Percentiles rank a stretch among this genome's conserved stretches.
These are phyloP conservation scores for Synergus laeviventris DNA, from an alignment of 2,888 invertebrate species.

Conservation along the genomic window DNA sequence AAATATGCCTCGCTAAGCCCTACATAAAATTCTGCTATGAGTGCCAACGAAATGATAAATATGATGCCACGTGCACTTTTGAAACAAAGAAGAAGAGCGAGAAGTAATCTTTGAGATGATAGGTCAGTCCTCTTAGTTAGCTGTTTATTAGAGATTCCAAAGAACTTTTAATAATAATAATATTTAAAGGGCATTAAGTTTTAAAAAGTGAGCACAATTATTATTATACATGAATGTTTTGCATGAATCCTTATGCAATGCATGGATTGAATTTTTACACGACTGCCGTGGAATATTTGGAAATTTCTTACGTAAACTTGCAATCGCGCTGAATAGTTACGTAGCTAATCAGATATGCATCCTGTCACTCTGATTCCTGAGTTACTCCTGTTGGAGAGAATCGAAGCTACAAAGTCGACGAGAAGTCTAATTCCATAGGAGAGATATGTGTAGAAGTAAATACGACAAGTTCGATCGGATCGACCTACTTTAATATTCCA, in stretches of 20 bases:
- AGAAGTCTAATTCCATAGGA: slow-evolving; percentile 2
- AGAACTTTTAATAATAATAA: background rate
- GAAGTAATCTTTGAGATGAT: background rate
- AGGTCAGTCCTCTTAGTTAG: background rate
- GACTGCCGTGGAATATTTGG: background rate
- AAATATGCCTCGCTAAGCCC: background rate
- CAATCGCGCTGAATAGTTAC: background rate
- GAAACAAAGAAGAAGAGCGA: slow-evolving; percentile 7
- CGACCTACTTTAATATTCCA: slow-evolving; percentile 37
- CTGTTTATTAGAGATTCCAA: background rate
- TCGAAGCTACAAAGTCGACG: background rate
- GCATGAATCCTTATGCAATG: background rate
- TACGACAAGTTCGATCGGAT: slow-evolving; percentile 28
- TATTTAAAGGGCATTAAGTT: no score
- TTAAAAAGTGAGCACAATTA: no score
- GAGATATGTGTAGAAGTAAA: slow-evolving; percentile 12
- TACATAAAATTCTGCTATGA: slow-evolving; percentile 10
- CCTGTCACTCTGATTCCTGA: slow-evolving; percentile 18
- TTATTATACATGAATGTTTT: background rate
- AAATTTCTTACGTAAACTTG: background rate
- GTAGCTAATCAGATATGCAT: slow-evolving; percentile 16
- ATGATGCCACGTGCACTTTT: background rate
- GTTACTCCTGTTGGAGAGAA: background rate
- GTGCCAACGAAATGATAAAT: slow-evolving; percentile 18
- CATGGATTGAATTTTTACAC: background rate